Evolutionary conservation across 2,797 vertebrate genomes (phyloP), one percentile per base, ranked within the genome.

Genomic region (Liparis tanakae): DNA sequence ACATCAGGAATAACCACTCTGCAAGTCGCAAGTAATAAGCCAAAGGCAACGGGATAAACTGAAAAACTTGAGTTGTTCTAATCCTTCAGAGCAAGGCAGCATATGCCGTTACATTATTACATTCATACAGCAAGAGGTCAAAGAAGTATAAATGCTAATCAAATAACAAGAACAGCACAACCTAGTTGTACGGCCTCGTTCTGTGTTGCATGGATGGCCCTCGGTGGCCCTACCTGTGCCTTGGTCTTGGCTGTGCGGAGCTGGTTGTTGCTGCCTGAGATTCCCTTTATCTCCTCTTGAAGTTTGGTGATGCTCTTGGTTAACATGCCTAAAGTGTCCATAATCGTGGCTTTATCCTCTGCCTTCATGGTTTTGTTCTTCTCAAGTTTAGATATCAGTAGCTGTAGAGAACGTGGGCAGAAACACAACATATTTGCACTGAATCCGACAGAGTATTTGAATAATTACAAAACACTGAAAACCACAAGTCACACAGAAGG

Each of bases 241-340:
- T 96, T 99, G 87, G 94, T 98, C 93, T 97, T 98, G 84, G 94
- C 85, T 58, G 83, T 90, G 78, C 95, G 96, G 18, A 94, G 86
- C 30, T 89, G 87, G 89, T 90, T 71, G 67, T 82, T 89, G 87
- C 89, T 91, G 82, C 91, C 88, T 37, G 97, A 95, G 79, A 94
- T 93, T 61, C 95, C 95, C 93, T 98, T 99, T 67, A 99, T 96
- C 89, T 99, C 98, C 88, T 98, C 96, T 87, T 99, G 97, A 74
- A 99, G 95, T 86, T 98, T 97, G 63, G 96, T 98, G 90, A 99
- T 99, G 91, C 94, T 97, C 78, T 97, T 96, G 62, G 96, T 97
- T 70, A 99, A 94, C 18, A 87, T 92, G 73, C 94, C 94, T 88
- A 99, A 89, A 0, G 97, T 98, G 90, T 96, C 96, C 96, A 98